Conservation (phyloP, 2,797 vertebrate species). For the Centroberyx gerrardi region DNA sequence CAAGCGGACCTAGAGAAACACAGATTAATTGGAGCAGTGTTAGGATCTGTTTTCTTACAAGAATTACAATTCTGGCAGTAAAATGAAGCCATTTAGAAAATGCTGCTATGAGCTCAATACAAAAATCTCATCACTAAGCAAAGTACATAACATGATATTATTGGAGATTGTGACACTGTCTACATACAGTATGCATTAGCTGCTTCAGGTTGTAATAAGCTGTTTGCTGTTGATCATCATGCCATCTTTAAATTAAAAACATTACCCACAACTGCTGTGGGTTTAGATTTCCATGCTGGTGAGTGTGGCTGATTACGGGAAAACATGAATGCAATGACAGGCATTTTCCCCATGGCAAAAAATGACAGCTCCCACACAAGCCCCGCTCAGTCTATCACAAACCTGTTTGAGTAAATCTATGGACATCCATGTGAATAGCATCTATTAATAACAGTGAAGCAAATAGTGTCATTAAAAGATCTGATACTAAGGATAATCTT, state of each 20-base stretch:
- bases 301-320: slow-evolving; percentile 33
- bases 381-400: slow-evolving; percentile 28
- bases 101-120: slow-evolving; percentile 61
- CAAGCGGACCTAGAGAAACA: slow-evolving; percentile 40
- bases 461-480: slow-evolving; percentile 19
- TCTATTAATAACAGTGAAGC: slow-evolving; percentile 54
- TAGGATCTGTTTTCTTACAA: slow-evolving; percentile 26
- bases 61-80: slow-evolving; percentile 62
- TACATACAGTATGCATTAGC: slow-evolving; percentile 55
- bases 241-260: background rate
- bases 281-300: slow-evolving; percentile 42
- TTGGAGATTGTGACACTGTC: slow-evolving; percentile 29
- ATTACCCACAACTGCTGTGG: slow-evolving; percentile 10
- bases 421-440: slow-evolving; percentile 25
- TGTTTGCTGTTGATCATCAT: slow-evolving; percentile 25
- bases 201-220: slow-evolving; percentile 52
- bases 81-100: slow-evolving; percentile 53
- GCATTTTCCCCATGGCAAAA: slow-evolving; percentile 32
- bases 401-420: slow-evolving; percentile 34
- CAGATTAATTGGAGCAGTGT: slow-evolving; percentile 34
- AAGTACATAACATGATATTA: slow-evolving; percentile 17
- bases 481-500: slow-evolving; percentile 25
- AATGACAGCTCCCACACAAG: slow-evolving; percentile 30
- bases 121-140: slow-evolving; percentile 56
- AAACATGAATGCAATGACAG: slow-evolving; percentile 29